Conservation (phyloP, 2,797 vertebrate species). For the Macroramphosus scolopax region DNA sequence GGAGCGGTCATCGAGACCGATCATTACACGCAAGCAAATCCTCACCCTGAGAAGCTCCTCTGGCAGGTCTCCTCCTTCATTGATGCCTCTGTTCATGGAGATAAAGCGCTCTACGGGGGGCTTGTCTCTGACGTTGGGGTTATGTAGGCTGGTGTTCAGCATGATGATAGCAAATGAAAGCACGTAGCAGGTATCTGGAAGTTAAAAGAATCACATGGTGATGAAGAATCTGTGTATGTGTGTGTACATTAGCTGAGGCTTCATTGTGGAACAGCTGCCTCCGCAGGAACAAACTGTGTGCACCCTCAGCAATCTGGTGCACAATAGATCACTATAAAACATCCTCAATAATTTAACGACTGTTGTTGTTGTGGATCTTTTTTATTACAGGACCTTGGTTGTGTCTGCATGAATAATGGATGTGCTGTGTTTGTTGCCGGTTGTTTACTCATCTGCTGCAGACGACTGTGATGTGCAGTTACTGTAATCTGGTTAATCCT, state of each 20-base stretch:
- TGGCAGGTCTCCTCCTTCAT: constrained; percentile 94
- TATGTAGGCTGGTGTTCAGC: constrained; percentile 98
- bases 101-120: constrained; percentile 94
- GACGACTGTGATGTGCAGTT: constrained; percentile 13
- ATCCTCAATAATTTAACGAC: constrained; percentile 55
- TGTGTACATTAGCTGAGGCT: neutral
- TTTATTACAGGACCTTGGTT: constrained; percentile 34
- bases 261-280: too few relatives aligned
- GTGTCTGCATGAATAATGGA: constrained; percentile 60
- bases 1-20: constrained; percentile 7
- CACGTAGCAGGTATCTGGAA: constrained; percentile 94
- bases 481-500: constrained; percentile 54
- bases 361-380: constrained; percentile 51
- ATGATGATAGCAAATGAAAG: constrained; percentile 98
- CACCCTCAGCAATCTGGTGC: neutral
- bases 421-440: constrained; percentile 46
- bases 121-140: constrained; percentile 96
- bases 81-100: constrained; percentile 97
- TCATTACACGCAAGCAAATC: constrained; percentile 22
- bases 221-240: neutral
- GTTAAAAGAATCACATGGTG: too few relatives aligned
- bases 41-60: constrained; percentile 94
- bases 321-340: constrained; percentile 11
- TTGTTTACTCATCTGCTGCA: constrained; percentile 39
- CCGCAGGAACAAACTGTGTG: constrained; percentile 1